Conservation (phyloP, 2,113 vertebrate genomes). For the Gallinago media region DNA sequence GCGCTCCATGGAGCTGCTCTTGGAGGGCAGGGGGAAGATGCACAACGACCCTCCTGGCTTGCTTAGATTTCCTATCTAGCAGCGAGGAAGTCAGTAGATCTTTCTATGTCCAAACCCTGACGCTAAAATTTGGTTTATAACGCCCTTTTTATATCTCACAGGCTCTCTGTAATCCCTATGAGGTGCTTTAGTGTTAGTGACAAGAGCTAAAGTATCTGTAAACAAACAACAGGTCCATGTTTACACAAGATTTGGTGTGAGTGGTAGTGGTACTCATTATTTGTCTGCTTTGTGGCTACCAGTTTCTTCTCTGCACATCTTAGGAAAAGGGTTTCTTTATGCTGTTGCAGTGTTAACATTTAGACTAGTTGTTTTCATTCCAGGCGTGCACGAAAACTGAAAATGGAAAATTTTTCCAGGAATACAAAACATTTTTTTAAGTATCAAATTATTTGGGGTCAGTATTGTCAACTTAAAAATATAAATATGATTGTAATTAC, state of each 20-base stretch:
- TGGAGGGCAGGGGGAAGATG: neutral
- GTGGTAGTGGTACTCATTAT: neutral
- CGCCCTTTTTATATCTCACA: neutral
- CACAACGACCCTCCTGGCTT: neutral
- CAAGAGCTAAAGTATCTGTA: neutral
- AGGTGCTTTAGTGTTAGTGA: neutral
- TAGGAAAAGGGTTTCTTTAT: rapidly evolving
- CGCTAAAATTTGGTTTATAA: neutral
- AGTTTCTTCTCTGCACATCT: neutral
- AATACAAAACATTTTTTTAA: neutral
- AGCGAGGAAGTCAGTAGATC: neutral
- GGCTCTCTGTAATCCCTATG: neutral
- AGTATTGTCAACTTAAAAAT: neutral
- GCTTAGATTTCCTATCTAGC: neutral
- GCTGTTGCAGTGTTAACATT: neutral
- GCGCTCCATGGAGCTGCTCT: neutral
- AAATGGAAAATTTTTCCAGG: neutral
- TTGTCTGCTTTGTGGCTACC: neutral
- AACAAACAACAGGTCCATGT: neutral
- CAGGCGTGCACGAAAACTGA: neutral
- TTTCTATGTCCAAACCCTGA: neutral
- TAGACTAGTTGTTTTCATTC: neutral
- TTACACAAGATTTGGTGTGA: neutral
- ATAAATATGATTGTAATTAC: neutral
- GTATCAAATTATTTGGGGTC: neutral